A percentile compares a stretch with the other conserved stretches of the same genome.
Conservation (phyloP, 1,140 invertebrate genomes). For the Atta colombica region DNA sequence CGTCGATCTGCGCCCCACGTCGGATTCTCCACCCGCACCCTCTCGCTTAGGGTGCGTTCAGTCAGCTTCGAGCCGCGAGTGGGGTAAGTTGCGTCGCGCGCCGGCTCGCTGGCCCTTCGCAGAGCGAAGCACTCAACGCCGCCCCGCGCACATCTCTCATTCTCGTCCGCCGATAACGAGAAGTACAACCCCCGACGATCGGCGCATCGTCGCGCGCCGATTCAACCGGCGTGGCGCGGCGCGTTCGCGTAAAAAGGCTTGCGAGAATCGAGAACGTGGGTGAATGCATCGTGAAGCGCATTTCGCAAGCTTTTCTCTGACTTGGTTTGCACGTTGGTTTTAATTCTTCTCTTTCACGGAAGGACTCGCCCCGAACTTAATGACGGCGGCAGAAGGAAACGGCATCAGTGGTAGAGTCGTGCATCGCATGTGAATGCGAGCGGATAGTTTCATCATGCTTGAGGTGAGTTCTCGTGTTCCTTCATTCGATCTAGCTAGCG, state of each 20-base stretch:
- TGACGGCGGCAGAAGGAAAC: constrained; percentile 6
- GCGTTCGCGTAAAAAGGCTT: constrained; percentile 9
- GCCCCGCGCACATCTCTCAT: background rate
- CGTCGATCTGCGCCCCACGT: constrained; percentile 62
- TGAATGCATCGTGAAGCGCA: constrained; percentile 41
- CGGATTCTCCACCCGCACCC: constrained; percentile 39
- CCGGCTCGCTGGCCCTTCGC: constrained; percentile 51
- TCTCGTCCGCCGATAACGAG: background rate
- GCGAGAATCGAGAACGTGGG: background rate
- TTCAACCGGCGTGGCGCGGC: constrained; percentile 22
- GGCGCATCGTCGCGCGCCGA: constrained; percentile 25
- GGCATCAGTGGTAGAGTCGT: constrained; percentile 7
- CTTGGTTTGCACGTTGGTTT: background rate
- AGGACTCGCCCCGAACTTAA: background rate
- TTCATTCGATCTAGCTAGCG: constrained; percentile 26
- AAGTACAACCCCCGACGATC: constrained; percentile 16
- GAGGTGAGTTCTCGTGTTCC: constrained; percentile 40
- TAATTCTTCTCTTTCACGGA: too few species aligned
- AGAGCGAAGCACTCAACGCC: constrained; percentile 42
- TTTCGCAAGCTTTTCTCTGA: background rate
- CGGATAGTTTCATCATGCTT: constrained; percentile 36
- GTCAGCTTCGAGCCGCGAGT: constrained; percentile 68
- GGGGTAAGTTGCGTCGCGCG: constrained; percentile 64
- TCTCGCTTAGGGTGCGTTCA: constrained; percentile 65
- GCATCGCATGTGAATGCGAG: constrained; percentile 21